phyloP scores from a whole-genome alignment of 64 coral and sea anemone species.

The Trachythela sp. region DNA sequence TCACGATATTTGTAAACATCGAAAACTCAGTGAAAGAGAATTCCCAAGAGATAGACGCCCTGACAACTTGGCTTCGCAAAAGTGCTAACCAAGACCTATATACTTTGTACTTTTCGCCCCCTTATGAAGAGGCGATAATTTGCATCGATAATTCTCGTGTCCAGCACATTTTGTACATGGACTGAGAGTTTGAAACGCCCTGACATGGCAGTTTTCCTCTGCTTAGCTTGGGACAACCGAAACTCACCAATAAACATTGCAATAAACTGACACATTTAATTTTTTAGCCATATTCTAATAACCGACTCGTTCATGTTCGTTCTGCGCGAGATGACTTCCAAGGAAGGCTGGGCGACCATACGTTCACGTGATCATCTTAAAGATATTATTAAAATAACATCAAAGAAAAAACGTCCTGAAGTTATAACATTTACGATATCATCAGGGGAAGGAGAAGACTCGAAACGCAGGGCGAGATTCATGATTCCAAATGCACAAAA shows the following conservation, averaged over 20 bases:
- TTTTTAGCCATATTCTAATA: conserved; percentile 69
- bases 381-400: conserved; percentile 78
- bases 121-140: too few species aligned
- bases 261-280: background rate
- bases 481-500: conserved; percentile 90
- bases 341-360: conserved; percentile 76
- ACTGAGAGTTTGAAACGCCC: too few species aligned
- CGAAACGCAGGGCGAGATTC: conserved; percentile 57
- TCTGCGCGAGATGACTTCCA: conserved; percentile 68
- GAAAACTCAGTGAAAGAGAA: too few species aligned
- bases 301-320: conserved; percentile 81
- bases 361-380: conserved; percentile 73
- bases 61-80: too few species aligned
- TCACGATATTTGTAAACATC: too few species aligned
- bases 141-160: too few species aligned
- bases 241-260: background rate
- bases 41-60: too few species aligned
- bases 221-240: too few species aligned
- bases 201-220: too few species aligned
- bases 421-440: conserved; percentile 90
- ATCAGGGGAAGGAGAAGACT: conserved; percentile 40
- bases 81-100: too few species aligned
- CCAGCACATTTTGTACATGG: too few species aligned
- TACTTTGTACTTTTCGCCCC: too few species aligned
- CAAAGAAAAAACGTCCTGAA: conserved; percentile 88